These are phyloP conservation scores for Agrilus biguttatus DNA, from an alignment of 2,888 invertebrate genomes.

Conservation along the genomic window DNA sequence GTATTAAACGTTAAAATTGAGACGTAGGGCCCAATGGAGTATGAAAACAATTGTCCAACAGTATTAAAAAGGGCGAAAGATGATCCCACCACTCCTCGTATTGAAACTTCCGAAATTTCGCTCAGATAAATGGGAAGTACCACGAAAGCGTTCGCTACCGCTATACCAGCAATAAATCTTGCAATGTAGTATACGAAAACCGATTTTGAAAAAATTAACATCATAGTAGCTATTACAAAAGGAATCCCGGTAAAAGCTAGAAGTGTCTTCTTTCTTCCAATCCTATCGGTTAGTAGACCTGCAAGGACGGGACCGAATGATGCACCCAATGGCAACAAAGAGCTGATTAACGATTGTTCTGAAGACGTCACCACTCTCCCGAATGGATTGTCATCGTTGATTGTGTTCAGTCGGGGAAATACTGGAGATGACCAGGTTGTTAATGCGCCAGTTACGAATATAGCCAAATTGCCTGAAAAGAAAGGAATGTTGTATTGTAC, in stretches of 20 bases:
- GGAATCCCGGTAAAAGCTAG: slow-evolving; percentile 50
- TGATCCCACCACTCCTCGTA: slow-evolving; percentile 66
- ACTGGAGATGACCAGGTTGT: slow-evolving; percentile 36
- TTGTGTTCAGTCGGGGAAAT: slow-evolving; percentile 19
- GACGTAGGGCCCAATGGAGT: slow-evolving; percentile 53
- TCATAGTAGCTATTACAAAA: slow-evolving; percentile 42
- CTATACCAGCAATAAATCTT: slow-evolving; percentile 45
- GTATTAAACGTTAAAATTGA: slow-evolving; percentile 47
- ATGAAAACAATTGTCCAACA: slow-evolving; percentile 51
- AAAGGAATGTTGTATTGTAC: slow-evolving; percentile 8
- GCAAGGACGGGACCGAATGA: slow-evolving; percentile 53
- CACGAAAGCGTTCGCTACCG: slow-evolving; percentile 52
- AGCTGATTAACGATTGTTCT: slow-evolving; percentile 39
- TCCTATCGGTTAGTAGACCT: slow-evolving; percentile 47
- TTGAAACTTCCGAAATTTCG: slow-evolving; percentile 66
- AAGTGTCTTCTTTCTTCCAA: slow-evolving; percentile 57
- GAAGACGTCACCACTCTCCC: slow-evolving; percentile 23
- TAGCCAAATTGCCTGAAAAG: slow-evolving; percentile 37
- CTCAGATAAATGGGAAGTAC: slow-evolving; percentile 73
- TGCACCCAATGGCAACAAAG: slow-evolving; percentile 36
- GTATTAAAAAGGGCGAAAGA: slow-evolving; percentile 50
- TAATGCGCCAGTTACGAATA: slow-evolving; percentile 32
- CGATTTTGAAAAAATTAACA: slow-evolving; percentile 10
- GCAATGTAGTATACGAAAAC: slow-evolving; percentile 6
- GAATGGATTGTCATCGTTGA: slow-evolving; percentile 11